Evolutionary conservation across 2,888 invertebrate genomes (phyloP).

Genomic region (Macrophya annulata): DNA sequence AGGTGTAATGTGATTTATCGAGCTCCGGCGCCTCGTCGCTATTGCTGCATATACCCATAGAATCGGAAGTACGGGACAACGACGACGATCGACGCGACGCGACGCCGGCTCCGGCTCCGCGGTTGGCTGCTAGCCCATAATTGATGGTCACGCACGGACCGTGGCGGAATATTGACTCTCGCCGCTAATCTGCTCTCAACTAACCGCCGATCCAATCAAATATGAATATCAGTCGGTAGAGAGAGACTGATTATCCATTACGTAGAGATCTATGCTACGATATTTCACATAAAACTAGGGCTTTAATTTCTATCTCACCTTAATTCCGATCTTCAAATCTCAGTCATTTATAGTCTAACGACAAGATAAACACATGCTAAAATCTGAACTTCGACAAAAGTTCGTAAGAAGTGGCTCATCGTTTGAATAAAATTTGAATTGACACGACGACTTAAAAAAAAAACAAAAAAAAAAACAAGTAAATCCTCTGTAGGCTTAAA

Average conservation of each 20-base stretch:
- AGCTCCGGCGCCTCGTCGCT: neutral
- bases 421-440: no score
- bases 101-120: neutral
- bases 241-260: conserved; percentile 24
- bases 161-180: conserved; percentile 23
- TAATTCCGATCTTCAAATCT: neutral
- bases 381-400: no score
- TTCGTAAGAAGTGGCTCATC: no score
- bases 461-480: no score
- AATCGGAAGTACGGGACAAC: conserved; percentile 11
- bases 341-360: no score
- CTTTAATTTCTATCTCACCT: neutral
- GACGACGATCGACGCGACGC: conserved; percentile 3
- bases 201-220: conserved; percentile 30
- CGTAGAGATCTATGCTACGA: neutral
- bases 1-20: conserved; percentile 15
- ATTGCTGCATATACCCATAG: neutral
- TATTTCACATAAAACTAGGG: neutral
- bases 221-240: conserved; percentile 19
- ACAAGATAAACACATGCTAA: no score
- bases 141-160: conserved; percentile 22
- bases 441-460: no score
- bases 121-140: conserved; percentile 7
- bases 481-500: no score
- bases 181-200: conserved; percentile 36